Evolutionary conservation across 2,113 vertebrate species (phyloP).

Genomic region (Ageneiosus marmoratus): DNA sequence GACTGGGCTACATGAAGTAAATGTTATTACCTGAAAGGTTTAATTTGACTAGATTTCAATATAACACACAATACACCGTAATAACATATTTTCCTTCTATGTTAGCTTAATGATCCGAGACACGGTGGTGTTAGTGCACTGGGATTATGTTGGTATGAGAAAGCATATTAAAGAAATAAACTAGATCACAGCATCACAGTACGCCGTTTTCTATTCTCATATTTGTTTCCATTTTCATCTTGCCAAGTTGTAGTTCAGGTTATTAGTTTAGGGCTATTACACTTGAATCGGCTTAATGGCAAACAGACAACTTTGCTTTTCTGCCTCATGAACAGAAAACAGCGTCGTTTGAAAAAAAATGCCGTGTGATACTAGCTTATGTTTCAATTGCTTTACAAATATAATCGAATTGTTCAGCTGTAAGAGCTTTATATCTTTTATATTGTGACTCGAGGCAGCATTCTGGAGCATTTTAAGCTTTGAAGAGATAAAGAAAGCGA

Average conservation of each 20-base stretch:
- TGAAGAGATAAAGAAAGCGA: slow-evolving; percentile 12
- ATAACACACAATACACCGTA: not conserved
- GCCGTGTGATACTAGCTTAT: not conserved
- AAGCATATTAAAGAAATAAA: slow-evolving; percentile 10
- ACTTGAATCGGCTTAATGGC: slow-evolving; percentile 28
- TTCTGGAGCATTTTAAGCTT: slow-evolving; percentile 11
- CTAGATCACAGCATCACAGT: slow-evolving; percentile 1
- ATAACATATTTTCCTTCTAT: not conserved
- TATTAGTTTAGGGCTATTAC: slow-evolving; percentile 32
- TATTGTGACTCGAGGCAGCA: not conserved
- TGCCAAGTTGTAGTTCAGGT: slow-evolving; percentile 10
- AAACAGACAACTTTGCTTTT: not conserved
- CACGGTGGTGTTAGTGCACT: not conserved
- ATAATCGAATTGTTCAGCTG: slow-evolving; percentile 17
- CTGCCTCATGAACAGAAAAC: slow-evolving; percentile 14
- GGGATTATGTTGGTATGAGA: not conserved
- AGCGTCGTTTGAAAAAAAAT: slow-evolving; percentile 1
- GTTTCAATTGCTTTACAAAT: not conserved
- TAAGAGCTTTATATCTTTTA: slow-evolving; percentile 7
- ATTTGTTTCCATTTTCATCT: slow-evolving; percentile 17
- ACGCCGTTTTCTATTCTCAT: not conserved
- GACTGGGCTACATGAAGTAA: not conserved
- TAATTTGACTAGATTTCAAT: too few species aligned
- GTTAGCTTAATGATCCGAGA: not conserved
- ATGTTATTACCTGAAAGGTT: not conserved